Evolutionary conservation across 2,113 vertebrate genomes (phyloP).

Genomic region (Otolemur garnettii): DNA sequence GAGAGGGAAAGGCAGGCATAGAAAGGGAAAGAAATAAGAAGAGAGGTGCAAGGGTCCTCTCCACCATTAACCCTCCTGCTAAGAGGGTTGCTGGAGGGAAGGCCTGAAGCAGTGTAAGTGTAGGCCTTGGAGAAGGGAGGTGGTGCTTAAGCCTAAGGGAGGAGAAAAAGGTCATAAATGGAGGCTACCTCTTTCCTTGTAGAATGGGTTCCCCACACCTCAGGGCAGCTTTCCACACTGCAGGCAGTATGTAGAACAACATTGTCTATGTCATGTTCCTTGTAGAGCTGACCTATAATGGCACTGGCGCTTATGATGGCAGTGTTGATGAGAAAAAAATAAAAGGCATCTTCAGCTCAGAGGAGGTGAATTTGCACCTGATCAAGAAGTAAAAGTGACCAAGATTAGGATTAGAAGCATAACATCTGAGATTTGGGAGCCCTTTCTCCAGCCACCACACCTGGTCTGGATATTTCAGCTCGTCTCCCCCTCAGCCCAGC

Average conservation of each 20-base stretch:
- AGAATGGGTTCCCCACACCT: background rate
- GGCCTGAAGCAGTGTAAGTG: background rate
- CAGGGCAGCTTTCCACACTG: constrained; percentile 86
- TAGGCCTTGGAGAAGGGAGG: background rate
- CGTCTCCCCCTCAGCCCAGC: constrained; percentile 94
- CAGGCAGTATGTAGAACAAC: constrained; percentile 95
- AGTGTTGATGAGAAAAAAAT: constrained; percentile 95
- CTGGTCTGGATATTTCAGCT: constrained; percentile 94
- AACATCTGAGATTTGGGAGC: constrained; percentile 93
- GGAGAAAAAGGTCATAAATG: background rate
- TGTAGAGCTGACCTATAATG: constrained; percentile 94
- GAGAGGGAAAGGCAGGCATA: background rate
- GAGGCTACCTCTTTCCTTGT: background rate
- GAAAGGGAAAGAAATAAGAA: background rate
- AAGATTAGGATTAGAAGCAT: constrained; percentile 91
- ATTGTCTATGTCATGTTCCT: constrained; percentile 93
- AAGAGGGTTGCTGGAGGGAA: background rate
- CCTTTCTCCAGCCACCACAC: constrained; percentile 94
- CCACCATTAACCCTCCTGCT: background rate
- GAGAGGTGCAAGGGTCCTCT: background rate
- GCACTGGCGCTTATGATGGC: constrained; percentile 93
- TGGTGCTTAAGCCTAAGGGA: background rate
- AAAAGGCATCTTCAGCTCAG: constrained; percentile 92
- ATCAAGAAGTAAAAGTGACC: constrained; percentile 95
- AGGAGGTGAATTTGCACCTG: constrained; percentile 94